These are phyloP conservation scores for Drosophila athabasca DNA, from an alignment of 1,140 invertebrate species.

Conservation along the genomic window DNA sequence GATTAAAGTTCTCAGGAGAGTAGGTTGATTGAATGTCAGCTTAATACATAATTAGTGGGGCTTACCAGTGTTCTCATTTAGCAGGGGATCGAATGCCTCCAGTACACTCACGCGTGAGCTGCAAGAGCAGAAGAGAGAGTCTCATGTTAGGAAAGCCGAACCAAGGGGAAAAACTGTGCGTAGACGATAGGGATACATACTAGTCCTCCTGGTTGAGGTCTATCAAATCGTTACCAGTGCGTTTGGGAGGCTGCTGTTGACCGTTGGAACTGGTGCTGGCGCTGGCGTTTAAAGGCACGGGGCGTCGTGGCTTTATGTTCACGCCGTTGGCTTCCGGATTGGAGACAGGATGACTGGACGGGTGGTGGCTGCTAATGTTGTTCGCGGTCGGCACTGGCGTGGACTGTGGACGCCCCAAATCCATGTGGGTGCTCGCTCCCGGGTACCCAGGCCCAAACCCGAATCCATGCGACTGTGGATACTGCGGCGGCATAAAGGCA, in stretches of 20 bases:
- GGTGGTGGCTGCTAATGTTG: slow-evolving; percentile 20
- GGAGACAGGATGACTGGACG: slow-evolving; percentile 12
- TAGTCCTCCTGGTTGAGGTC: slow-evolving; percentile 83
- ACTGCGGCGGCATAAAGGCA: slow-evolving; percentile 74
- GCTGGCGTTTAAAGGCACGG: slow-evolving; percentile 8
- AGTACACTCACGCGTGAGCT: slow-evolving; percentile 89
- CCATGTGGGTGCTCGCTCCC: slow-evolving; percentile 52
- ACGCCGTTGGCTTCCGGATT: slow-evolving; percentile 28
- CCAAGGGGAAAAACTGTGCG: neutral
- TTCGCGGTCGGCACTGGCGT: slow-evolving; percentile 15
- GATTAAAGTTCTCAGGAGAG: too few relatives aligned
- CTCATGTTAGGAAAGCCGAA: slow-evolving; percentile 2
- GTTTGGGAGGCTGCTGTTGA: slow-evolving; percentile 14
- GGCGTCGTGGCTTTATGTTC: slow-evolving; percentile 26
- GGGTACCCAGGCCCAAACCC: slow-evolving; percentile 31
- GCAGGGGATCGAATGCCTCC: slow-evolving; percentile 92
- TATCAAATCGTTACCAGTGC: slow-evolving; percentile 84
- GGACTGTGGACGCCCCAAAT: slow-evolving; percentile 47
- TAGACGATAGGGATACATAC: slow-evolving; percentile 44
- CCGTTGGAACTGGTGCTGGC: slow-evolving; percentile 32
- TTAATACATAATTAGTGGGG: slow-evolving; percentile 24
- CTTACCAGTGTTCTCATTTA: slow-evolving; percentile 84
- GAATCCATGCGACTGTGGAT: slow-evolving; percentile 55
- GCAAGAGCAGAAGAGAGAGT: slow-evolving; percentile 34
- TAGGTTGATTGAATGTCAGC: slow-evolving; percentile 1